These are phyloP conservation scores for Exephanes ischioxanthus DNA, from an alignment of 2,888 invertebrate species.

Conservation along the genomic window DNA sequence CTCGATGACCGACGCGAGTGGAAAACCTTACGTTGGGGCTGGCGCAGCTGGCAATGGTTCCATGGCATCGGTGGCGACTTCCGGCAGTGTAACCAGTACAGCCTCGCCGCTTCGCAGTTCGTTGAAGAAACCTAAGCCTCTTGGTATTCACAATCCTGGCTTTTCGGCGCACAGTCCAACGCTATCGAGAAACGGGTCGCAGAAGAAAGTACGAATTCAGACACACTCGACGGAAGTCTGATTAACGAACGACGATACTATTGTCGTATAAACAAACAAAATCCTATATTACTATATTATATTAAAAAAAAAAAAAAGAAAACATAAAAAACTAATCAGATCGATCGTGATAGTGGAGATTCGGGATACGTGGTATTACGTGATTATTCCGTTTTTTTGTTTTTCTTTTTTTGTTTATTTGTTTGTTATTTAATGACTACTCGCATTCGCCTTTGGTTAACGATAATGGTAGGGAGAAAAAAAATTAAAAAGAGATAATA, in stretches of 20 bases:
- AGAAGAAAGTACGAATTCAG: slow-evolving; percentile 96
- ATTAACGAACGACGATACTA: slow-evolving; percentile 65
- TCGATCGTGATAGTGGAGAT: slow-evolving; percentile 66
- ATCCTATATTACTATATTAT: slow-evolving; percentile 36
- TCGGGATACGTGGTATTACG: slow-evolving; percentile 61
- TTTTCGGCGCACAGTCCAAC: slow-evolving; percentile 94
- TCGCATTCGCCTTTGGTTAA: slow-evolving; percentile 29
- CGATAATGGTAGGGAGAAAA: slow-evolving; percentile 2
- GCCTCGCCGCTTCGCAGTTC: slow-evolving; percentile 92
- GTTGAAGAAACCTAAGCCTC: slow-evolving; percentile 92
- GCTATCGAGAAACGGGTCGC: slow-evolving; percentile 93
- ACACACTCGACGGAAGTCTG: slow-evolving; percentile 96
- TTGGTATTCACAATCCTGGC: slow-evolving; percentile 95
- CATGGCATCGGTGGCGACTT: slow-evolving; percentile 85
- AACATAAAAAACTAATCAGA: slow-evolving; percentile 65
- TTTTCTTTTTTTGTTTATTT: slow-evolving; percentile 38
- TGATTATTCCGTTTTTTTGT: not conserved
- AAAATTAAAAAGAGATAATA: slow-evolving; percentile 48
- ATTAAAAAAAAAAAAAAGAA: slow-evolving; percentile 22
- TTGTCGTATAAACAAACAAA: slow-evolving; percentile 40
- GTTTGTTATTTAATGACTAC: slow-evolving; percentile 56
- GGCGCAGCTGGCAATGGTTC: slow-evolving; percentile 86
- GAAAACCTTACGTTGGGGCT: slow-evolving; percentile 91
- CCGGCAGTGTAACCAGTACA: slow-evolving; percentile 84
- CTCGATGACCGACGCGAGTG: slow-evolving; percentile 95